These are phyloP conservation scores for Pomacea canaliculata DNA, from an alignment of 2,888 invertebrate genomes.

Conservation along the genomic window DNA sequence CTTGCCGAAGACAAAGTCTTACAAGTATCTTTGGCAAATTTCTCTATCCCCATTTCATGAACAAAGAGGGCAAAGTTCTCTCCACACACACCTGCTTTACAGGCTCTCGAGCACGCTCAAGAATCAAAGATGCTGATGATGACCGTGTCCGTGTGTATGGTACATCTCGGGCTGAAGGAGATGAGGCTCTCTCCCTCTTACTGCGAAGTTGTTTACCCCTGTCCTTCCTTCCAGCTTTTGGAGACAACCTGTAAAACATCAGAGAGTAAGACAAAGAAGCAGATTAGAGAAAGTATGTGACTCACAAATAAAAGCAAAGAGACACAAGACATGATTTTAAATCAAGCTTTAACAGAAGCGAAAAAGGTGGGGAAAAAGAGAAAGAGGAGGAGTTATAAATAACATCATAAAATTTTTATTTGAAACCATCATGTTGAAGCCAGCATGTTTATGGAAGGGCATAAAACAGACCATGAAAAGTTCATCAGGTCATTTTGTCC, in stretches of 20 bases:
- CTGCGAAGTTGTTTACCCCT: conserved; percentile 68
- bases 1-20: too few species aligned
- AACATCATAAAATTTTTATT: too few species aligned
- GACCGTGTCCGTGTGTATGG: conserved; percentile 54
- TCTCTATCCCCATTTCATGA: too few species aligned
- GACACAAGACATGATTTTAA: not conserved
- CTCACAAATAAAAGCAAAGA: not conserved
- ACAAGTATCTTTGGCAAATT: too few species aligned
- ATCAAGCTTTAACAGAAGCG: not conserved
- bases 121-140: conserved; percentile 53
- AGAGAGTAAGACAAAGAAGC: not conserved
- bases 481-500: too few species aligned
- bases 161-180: conserved; percentile 64
- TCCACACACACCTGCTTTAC: conserved; percentile 10
- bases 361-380: not conserved
- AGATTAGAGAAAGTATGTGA: not conserved
- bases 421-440: too few species aligned
- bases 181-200: conserved; percentile 68
- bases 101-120: conserved; percentile 36
- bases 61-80: too few species aligned
- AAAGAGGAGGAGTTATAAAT: not conserved
- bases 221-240: conserved; percentile 73
- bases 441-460: too few species aligned
- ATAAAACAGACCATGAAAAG: too few species aligned
- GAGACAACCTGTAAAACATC: conserved; percentile 52